These are phyloP conservation scores for Sinocyclocheilus rhinocerous DNA, from an alignment of 2,113 vertebrate species.

Conservation along the genomic window DNA sequence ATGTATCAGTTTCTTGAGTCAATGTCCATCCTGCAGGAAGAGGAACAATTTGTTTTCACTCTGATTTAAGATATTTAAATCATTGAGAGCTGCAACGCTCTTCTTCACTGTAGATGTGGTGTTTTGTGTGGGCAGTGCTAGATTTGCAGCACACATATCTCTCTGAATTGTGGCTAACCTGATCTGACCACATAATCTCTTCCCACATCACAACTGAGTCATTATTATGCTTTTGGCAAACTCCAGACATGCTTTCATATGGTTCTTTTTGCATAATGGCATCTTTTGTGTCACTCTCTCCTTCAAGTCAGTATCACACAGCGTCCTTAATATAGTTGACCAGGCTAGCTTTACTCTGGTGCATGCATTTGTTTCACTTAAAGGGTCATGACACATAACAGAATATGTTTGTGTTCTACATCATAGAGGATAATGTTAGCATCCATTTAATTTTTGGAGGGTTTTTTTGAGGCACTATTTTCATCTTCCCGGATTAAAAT, in stretches of 20 bases:
- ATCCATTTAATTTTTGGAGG: neutral
- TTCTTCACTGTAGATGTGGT: neutral
- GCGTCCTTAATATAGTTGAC: neutral
- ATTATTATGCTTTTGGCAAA: neutral
- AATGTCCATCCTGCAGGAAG: neutral
- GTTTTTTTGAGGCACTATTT: neutral
- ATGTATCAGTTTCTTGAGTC: neutral
- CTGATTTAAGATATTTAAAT: neutral
- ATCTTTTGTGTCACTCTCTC: neutral
- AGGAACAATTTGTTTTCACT: neutral
- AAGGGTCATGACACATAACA: neutral
- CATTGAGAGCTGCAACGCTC: neutral
- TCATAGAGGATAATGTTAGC: neutral
- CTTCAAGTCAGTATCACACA: neutral
- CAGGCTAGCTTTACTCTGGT: neutral
- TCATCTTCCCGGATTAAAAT: neutral
- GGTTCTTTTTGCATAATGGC: neutral
- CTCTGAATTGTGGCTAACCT: conserved; percentile 13
- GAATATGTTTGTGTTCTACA: neutral
- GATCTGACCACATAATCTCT: conserved; percentile 5
- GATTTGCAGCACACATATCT: neutral
- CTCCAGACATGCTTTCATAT: neutral
- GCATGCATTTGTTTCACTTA: neutral
- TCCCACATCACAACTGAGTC: neutral
- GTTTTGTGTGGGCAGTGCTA: neutral